These are phyloP conservation scores for Coleophora flavipennella DNA, from an alignment of 2,888 invertebrate genomes.

Conservation along the genomic window DNA sequence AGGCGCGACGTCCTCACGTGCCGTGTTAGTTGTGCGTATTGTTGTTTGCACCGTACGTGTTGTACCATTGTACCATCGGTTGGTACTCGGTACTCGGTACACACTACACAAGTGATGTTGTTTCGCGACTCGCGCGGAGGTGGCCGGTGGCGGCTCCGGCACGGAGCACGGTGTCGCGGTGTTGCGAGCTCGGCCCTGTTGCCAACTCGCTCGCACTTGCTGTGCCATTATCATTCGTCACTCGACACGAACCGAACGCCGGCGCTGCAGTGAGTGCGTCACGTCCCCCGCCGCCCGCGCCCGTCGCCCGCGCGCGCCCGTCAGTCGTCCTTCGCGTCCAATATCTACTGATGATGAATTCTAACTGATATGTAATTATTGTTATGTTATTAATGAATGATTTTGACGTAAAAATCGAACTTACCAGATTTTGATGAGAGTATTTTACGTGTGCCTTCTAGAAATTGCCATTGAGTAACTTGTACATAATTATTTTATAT, in stretches of 20 bases:
- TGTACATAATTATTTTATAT: constrained; percentile 32
- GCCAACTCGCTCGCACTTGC: constrained; percentile 16
- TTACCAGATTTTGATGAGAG: constrained; percentile 25
- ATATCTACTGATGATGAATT: not conserved
- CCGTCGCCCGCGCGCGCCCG: constrained; percentile 9
- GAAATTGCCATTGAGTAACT: constrained; percentile 48
- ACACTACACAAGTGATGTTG: too few species aligned
- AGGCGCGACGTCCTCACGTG: constrained; percentile 10
- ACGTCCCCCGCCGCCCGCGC: constrained; percentile 6
- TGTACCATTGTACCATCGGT: constrained; percentile 17
- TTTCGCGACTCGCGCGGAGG: constrained; percentile 5
- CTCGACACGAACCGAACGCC: not conserved
- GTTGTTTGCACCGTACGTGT: constrained; percentile 8
- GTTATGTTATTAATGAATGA: not conserved
- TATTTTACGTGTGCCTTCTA: constrained; percentile 27
- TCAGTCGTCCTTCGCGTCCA: constrained; percentile 14
- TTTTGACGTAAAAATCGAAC: constrained; percentile 15
- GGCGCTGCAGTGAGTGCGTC: not conserved
- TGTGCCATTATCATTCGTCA: constrained; percentile 3
- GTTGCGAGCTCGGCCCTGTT: constrained; percentile 10
- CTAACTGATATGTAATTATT: not conserved
- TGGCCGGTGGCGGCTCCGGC: too few species aligned
- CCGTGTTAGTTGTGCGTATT: constrained; percentile 9
- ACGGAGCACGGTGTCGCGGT: constrained; percentile 16
- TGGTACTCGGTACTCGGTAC: too few species aligned